phyloP scores from a whole-genome alignment of 2,113 vertebrate species.

The Megaptera novaeangliae region DNA sequence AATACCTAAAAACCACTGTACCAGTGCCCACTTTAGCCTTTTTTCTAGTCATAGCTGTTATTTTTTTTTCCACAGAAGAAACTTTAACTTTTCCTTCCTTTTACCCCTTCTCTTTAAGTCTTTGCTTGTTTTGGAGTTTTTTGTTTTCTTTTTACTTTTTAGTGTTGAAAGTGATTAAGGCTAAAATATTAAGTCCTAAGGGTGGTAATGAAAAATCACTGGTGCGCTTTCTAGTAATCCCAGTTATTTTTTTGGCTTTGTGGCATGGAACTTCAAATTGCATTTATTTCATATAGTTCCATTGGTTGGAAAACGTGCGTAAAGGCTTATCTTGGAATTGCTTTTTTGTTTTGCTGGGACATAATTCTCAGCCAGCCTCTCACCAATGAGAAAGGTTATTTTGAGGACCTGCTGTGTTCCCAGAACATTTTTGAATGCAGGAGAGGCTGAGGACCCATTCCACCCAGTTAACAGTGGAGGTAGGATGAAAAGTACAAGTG shows the following conservation, averaged over 20 bases:
- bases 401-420: background rate
- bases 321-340: background rate
- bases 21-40: background rate
- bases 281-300: conserved; percentile 23
- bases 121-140: background rate
- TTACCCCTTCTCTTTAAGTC: background rate
- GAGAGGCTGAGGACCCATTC: background rate
- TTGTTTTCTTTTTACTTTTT: background rate
- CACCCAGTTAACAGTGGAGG: background rate
- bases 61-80: background rate
- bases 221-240: conserved; percentile 9
- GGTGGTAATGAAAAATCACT: background rate
- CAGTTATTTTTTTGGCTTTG: conserved; percentile 2
- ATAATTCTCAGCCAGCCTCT: background rate
- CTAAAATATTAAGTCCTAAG: conserved; percentile 36
- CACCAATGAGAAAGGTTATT: background rate
- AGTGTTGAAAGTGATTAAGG: background rate
- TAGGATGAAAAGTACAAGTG: background rate
- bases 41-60: background rate
- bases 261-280: conserved; percentile 28
- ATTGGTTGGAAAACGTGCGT: background rate
- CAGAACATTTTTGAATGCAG: background rate
- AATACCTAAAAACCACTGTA: background rate
- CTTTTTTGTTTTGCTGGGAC: background rate
- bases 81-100: background rate